phyloP scores from a whole-genome alignment of 2,113 vertebrate genomes.

The Talpa occidentalis region DNA sequence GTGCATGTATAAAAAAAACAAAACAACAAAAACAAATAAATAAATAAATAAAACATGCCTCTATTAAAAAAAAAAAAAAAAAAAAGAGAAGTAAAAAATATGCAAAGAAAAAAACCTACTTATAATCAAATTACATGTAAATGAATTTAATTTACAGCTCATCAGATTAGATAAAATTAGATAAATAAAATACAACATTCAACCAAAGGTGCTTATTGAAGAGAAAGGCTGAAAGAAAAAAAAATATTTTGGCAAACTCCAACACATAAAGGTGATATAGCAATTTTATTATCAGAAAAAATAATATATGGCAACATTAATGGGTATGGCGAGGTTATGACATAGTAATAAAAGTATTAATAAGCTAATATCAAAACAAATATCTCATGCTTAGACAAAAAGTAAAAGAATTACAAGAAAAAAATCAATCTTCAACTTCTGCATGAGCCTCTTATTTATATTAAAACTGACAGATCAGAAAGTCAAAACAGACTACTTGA shows the following conservation, averaged over 20 bases:
- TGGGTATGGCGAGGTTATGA: not conserved
- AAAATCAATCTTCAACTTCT: not conserved
- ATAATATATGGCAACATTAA: not conserved
- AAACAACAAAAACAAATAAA: too few relatives aligned
- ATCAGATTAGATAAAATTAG: not conserved
- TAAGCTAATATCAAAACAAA: not conserved
- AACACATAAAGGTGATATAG: not conserved
- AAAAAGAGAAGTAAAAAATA: too few relatives aligned
- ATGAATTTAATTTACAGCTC: not conserved
- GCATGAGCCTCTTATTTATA: not conserved
- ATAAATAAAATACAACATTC: not conserved
- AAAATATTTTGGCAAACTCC: not conserved
- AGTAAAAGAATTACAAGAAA: not conserved
- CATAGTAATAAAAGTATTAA: not conserved
- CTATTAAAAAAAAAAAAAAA: too few relatives aligned
- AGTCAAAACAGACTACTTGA: not conserved
- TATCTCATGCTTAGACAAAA: not conserved
- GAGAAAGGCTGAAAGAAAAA: not conserved
- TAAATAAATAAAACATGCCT: too few relatives aligned
- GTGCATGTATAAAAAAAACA: too few relatives aligned
- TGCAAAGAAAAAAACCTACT: too few relatives aligned
- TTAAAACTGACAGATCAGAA: not conserved
- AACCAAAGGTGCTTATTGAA: not conserved
- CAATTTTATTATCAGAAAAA: constrained; percentile 4
- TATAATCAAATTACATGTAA: not conserved